Evolutionary conservation across 1,140 invertebrate species (phyloP).

Genomic region (Formica exsecta): DNA sequence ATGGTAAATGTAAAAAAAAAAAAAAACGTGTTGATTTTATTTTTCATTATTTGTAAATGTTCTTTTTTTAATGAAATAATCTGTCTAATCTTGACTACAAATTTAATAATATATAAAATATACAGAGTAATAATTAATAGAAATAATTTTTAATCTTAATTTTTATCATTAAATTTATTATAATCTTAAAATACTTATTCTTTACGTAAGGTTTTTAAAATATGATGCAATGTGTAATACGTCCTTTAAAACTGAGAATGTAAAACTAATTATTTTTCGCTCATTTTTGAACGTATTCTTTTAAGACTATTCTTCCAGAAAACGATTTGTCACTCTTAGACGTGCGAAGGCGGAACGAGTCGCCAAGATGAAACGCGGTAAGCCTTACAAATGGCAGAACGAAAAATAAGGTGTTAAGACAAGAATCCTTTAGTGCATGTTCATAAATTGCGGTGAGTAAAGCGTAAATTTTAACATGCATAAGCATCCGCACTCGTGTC

Average conservation of each 20-base stretch:
- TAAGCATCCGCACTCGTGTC: constrained; percentile 53
- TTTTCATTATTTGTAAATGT: too few relatives aligned
- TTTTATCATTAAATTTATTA: not conserved
- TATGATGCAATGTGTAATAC: not conserved
- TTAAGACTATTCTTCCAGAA: not conserved
- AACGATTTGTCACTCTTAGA: constrained; percentile 57
- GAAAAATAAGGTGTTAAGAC: constrained; percentile 57
- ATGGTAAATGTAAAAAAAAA: too few relatives aligned
- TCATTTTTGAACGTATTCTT: constrained; percentile 17
- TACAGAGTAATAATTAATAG: too few relatives aligned
- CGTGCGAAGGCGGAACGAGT: constrained; percentile 28
- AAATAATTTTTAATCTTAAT: too few relatives aligned
- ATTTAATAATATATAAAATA: too few relatives aligned
- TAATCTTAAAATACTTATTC: not conserved
- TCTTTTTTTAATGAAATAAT: too few relatives aligned
- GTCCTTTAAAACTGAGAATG: not conserved
- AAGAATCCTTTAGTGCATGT: constrained; percentile 41
- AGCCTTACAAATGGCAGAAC: constrained; percentile 55
- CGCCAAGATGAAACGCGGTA: constrained; percentile 47
- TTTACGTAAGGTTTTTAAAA: not conserved
- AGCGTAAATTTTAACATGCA: constrained; percentile 52
- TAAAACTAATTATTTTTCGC: constrained; percentile 25
- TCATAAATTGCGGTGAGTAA: constrained; percentile 59
- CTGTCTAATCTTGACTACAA: not conserved
- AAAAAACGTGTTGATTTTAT: not conserved